phyloP scores from a whole-genome alignment of 2,888 invertebrate species.

The Papilio demoleus region DNA sequence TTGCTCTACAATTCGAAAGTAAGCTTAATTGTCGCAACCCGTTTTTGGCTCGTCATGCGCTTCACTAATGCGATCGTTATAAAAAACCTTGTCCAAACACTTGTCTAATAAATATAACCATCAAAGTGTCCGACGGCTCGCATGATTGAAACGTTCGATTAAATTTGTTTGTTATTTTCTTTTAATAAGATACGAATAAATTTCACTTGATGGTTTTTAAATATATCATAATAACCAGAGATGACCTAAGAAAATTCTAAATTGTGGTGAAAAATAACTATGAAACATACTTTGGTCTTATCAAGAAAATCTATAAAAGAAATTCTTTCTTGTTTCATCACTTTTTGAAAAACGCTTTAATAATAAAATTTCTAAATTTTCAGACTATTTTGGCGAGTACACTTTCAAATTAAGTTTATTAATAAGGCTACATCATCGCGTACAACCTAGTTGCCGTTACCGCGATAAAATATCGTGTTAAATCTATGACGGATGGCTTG shows the following conservation, averaged over 20 bases:
- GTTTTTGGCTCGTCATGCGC: slow-evolving; percentile 29
- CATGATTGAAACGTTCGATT: slow-evolving; percentile 21
- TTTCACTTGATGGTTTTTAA: slow-evolving; percentile 12
- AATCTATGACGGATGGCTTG: too few relatives aligned
- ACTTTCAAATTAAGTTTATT: too few relatives aligned
- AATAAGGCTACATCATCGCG: too few relatives aligned
- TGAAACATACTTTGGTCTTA: too few relatives aligned
- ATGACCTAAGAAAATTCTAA: not conserved
- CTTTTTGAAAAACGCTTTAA: too few relatives aligned
- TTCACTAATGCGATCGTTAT: slow-evolving; percentile 27
- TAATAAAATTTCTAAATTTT: not conserved
- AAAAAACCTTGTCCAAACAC: slow-evolving; percentile 24
- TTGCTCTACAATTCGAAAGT: slow-evolving; percentile 47
- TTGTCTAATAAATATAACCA: slow-evolving; percentile 17
- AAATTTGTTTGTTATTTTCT: slow-evolving; percentile 13
- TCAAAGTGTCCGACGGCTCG: slow-evolving; percentile 9
- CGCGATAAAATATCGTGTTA: too few relatives aligned
- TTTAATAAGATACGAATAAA: not conserved
- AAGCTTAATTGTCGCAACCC: slow-evolving; percentile 33
- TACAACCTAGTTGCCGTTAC: too few relatives aligned
- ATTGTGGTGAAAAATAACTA: not conserved
- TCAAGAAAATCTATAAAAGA: not conserved
- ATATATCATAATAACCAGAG: not conserved
- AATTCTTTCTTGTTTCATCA: too few relatives aligned
- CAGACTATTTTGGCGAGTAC: slow-evolving; percentile 12